phyloP scores from a whole-genome alignment of 2,888 invertebrate species.

The Podabrus alpinus region DNA sequence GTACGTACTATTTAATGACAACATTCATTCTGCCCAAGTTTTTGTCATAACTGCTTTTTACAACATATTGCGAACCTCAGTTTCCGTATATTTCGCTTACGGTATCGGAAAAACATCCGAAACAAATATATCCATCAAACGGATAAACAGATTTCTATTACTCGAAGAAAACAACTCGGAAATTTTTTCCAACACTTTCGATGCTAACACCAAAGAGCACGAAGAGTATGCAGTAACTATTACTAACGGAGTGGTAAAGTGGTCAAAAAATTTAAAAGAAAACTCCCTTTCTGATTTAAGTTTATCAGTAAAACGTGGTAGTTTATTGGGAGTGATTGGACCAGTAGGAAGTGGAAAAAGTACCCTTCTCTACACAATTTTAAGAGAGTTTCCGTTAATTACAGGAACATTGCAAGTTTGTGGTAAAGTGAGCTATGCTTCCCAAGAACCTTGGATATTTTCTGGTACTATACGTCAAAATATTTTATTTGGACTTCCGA shows the following conservation, averaged over 20 bases:
- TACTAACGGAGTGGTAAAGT: conserved; percentile 62
- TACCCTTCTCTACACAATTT: conserved; percentile 61
- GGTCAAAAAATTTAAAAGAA: conserved; percentile 65
- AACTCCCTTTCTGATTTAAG: conserved; percentile 71
- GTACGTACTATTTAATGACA: conserved; percentile 63
- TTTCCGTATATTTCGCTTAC: conserved; percentile 73
- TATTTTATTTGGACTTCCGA: conserved; percentile 84
- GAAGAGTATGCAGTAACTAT: not conserved
- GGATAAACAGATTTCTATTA: conserved; percentile 65
- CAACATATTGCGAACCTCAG: conserved; percentile 71
- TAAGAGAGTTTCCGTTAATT: conserved; percentile 76
- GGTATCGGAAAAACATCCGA: conserved; percentile 70
- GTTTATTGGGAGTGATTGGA: conserved; percentile 67
- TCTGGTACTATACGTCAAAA: conserved; percentile 87
- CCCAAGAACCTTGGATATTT: conserved; percentile 88
- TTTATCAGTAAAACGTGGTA: conserved; percentile 62
- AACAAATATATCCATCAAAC: conserved; percentile 62
- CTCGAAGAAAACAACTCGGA: conserved; percentile 57
- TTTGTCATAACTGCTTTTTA: conserved; percentile 75
- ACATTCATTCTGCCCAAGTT: conserved; percentile 70
- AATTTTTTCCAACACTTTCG: not conserved
- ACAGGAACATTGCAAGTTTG: conserved; percentile 69
- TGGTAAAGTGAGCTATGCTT: conserved; percentile 77
- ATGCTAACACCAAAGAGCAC: not conserved
- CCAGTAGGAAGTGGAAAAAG: conserved; percentile 72